Conservation (phyloP, 2,888 invertebrate species). For the Melanchra persicariae region DNA sequence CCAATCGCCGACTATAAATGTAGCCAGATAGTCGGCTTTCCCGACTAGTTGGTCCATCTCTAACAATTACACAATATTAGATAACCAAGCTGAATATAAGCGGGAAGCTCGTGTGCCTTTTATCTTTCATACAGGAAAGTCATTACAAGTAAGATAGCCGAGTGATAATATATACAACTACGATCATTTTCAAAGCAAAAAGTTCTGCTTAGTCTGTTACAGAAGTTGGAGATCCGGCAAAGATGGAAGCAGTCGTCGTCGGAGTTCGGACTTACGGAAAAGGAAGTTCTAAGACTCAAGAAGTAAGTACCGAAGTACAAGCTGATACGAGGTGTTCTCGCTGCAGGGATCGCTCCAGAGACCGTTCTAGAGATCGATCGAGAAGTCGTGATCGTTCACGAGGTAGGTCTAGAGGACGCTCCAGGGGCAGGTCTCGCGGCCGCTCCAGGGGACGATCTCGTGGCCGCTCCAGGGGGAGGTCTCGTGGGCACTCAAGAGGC, state of each 20-base stretch:
- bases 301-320: slow-evolving; percentile 29
- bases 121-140: slow-evolving; percentile 16
- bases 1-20: too few relatives aligned
- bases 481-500: slow-evolving; percentile 9
- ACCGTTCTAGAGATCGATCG: slow-evolving; percentile 47
- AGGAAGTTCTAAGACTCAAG: slow-evolving; percentile 26
- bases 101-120: background rate
- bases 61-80: background rate
- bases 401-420: slow-evolving; percentile 25
- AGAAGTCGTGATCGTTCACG: slow-evolving; percentile 23
- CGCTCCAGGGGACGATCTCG: slow-evolving; percentile 19
- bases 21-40: too few relatives aligned
- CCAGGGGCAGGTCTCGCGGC: slow-evolving; percentile 27
- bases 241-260: slow-evolving; percentile 49
- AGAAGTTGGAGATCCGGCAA: slow-evolving; percentile 21
- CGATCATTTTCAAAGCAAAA: slow-evolving; percentile 4
- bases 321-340: slow-evolving; percentile 37
- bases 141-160: slow-evolving; percentile 23
- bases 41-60: too few relatives aligned
- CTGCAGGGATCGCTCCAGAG: slow-evolving; percentile 53
- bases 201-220: slow-evolving; percentile 54
- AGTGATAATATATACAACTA: background rate
- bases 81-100: slow-evolving; percentile 32
- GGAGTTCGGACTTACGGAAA: slow-evolving; percentile 19
- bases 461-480: slow-evolving; percentile 6